These are phyloP conservation scores for Silurus aristotelis DNA, from an alignment of 2,797 vertebrate species.

Conservation along the genomic window DNA sequence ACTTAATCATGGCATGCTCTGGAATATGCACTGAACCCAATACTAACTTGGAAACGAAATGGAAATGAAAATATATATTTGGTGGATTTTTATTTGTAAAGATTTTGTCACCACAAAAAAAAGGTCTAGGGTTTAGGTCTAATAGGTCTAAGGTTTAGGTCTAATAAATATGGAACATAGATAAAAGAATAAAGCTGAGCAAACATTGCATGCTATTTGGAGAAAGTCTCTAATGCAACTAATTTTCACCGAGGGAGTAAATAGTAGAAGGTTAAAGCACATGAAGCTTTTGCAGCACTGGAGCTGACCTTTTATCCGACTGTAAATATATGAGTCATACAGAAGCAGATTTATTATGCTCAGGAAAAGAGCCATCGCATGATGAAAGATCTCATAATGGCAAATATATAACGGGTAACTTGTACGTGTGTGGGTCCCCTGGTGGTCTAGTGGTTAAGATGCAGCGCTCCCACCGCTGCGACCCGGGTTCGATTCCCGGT, in stretches of 20 bases:
- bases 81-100: not conserved
- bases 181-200: not conserved
- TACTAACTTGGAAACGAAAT: no score
- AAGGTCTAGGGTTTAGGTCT: no score
- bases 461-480: no score
- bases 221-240: not conserved
- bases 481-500: no score
- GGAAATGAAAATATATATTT: not conserved
- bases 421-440: not conserved
- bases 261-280: not conserved
- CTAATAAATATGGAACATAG: not conserved
- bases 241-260: conserved; percentile 4
- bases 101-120: not conserved
- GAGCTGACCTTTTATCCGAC: conserved; percentile 20
- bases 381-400: not conserved
- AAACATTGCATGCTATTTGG: conserved; percentile 7
- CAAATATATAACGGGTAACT: not conserved
- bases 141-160: not conserved
- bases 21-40: not conserved
- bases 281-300: not conserved
- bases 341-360: conserved; percentile 8
- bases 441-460: no score
- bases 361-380: not conserved
- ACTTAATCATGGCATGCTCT: not conserved
- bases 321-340: conserved; percentile 30